Base-by-base conservation (phyloP, 2,888 invertebrate species). In the Coremacera marginata region DNA sequence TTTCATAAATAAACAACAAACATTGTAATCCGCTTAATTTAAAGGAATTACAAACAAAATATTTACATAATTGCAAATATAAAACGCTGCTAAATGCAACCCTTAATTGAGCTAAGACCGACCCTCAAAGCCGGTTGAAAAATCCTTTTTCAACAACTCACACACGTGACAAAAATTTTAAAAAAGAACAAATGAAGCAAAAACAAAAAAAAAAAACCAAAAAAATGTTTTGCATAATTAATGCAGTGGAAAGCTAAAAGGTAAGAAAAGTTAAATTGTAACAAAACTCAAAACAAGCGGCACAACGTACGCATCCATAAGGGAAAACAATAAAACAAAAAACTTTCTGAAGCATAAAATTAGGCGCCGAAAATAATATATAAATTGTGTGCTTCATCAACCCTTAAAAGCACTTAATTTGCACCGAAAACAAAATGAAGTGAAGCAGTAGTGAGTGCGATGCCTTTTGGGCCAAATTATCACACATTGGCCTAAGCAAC, bases 141-240 rank as follows among this genome's bases (percentile, higher is more conserved):
- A 27, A 60, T 2, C 60, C 25, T 27, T 27, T 27, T 25, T 27
- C 19, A 65, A 63, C 49, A 57, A 19, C 55, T 19, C 22, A 34
- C 22, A 55, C 14, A 16, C 44, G 49, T 31, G 57, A 37, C 57
- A 60, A 51, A 34, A 63, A 14, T 34, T 34, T 27, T 49, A 51
- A 68, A 74, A 77, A 68, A 19, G 49, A 14, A 70, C 70, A 67
- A 72, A 25, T 70, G 73, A 70, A 57, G 44, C 57, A 22, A 79
- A 77, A 77, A 37, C 86, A 87, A 87, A 86, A 85, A 84, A 85
- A 84, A 87, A 87, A n/a, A n/a, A n/a, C n/a, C n/a, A n/a, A n/a
- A n/a, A n/a, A 86, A 86, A 84, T 86, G 83, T 87, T 87, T 87
- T 86, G 85, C 88, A 87, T 87, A 87, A 87, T 87, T 87, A 87